Evolutionary conservation across 2,888 invertebrate species (phyloP).

Genomic region (Mimumesa dahlbomi): DNA sequence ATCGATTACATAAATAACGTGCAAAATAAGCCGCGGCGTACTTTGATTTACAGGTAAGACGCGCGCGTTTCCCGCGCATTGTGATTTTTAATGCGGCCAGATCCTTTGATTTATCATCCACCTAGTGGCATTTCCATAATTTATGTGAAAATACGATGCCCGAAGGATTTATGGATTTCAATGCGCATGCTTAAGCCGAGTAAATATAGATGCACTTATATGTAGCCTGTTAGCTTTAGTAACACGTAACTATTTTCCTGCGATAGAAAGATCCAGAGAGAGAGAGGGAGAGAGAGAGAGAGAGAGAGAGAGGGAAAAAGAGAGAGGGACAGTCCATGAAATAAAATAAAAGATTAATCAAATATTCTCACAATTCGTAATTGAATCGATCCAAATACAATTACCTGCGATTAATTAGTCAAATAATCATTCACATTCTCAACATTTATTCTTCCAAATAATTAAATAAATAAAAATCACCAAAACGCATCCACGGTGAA

Average conservation of each 20-base stretch:
- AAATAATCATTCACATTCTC: too few relatives aligned
- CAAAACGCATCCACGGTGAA: too few relatives aligned
- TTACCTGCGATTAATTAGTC: too few relatives aligned
- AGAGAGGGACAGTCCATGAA: too few relatives aligned
- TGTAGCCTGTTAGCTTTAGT: neutral
- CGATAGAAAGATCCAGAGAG: too few relatives aligned
- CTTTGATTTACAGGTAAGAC: constrained; percentile 69
- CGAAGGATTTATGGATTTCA: constrained; percentile 61
- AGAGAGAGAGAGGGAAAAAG: too few relatives aligned
- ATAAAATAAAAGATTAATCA: too few relatives aligned
- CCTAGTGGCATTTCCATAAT: constrained; percentile 62
- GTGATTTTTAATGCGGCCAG: constrained; percentile 57
- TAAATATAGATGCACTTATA: constrained; percentile 25
- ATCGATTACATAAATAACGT: constrained; percentile 58
- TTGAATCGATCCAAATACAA: too few relatives aligned
- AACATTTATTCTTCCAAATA: too few relatives aligned
- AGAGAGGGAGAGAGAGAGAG: too few relatives aligned
- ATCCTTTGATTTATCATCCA: constrained; percentile 57
- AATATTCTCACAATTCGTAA: too few relatives aligned
- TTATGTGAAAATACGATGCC: constrained; percentile 60
- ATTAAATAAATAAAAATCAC: too few relatives aligned
- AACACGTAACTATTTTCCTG: neutral
- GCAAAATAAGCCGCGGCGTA: constrained; percentile 37
- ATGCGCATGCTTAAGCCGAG: constrained; percentile 40
- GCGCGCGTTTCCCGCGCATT: constrained; percentile 57